Evolutionary conservation across 2,888 invertebrate genomes (phyloP).

Genomic region (Phaonia tiefii): DNA sequence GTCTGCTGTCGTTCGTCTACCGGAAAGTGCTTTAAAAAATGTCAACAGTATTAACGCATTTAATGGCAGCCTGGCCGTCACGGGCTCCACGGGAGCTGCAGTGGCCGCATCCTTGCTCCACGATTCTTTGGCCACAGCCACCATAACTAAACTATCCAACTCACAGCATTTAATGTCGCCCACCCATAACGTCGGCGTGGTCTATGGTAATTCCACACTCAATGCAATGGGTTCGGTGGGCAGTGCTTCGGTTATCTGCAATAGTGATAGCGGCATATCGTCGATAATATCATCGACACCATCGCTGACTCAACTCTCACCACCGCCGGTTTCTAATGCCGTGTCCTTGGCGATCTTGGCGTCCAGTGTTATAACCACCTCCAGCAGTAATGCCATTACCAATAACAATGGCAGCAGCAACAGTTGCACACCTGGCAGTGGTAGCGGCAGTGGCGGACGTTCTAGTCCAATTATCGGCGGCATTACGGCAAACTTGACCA

Average conservation of each 20-base stretch:
- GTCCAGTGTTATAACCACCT: conserved; percentile 60
- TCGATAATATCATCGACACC: conserved; percentile 70
- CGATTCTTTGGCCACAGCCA: conserved; percentile 60
- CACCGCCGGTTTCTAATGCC: conserved; percentile 69
- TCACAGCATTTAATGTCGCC: conserved; percentile 74
- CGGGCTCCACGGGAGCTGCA: conserved; percentile 43
- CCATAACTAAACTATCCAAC: conserved; percentile 64
- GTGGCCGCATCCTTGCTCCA: conserved; percentile 44
- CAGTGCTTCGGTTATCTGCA: conserved; percentile 70
- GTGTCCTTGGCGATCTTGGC: conserved; percentile 58
- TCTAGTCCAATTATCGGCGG: conserved; percentile 68
- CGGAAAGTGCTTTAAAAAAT: conserved; percentile 64
- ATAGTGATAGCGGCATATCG: conserved; percentile 77
- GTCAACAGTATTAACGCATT: conserved; percentile 66
- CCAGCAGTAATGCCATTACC: conserved; percentile 44
- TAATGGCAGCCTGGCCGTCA: conserved; percentile 60
- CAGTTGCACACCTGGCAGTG: conserved; percentile 65
- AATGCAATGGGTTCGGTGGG: conserved; percentile 36
- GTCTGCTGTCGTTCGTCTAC: conserved; percentile 68
- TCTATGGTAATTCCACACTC: conserved; percentile 33
- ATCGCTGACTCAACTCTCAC: conserved; percentile 76
- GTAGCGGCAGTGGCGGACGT: conserved; percentile 68
- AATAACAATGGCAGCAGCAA: conserved; percentile 69
- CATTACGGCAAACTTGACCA: conserved; percentile 65
- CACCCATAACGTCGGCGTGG: conserved; percentile 67